Conservation (phyloP, 2,113 vertebrate genomes). For the Actinemys pallida region DNA sequence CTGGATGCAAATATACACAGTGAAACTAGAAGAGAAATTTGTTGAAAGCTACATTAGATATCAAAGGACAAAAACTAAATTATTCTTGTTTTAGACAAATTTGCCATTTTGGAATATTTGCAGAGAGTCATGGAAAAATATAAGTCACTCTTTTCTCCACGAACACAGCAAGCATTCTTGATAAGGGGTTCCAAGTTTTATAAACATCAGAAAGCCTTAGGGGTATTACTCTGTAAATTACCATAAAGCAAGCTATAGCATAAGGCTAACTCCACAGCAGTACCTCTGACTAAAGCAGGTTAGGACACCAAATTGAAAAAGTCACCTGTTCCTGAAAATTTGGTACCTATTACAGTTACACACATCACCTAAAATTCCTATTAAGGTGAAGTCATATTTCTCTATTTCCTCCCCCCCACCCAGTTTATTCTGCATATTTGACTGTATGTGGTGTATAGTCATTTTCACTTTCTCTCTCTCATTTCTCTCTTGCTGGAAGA, state of each 20-base stretch:
- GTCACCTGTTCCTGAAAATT: background rate
- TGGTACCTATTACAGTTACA: background rate
- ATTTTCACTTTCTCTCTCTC: background rate
- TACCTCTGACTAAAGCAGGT: background rate
- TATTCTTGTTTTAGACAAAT: background rate
- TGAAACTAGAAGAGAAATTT: background rate
- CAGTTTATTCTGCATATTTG: background rate
- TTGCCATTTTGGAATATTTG: background rate
- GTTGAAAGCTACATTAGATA: background rate
- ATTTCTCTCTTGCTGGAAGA: background rate
- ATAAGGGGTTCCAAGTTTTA: background rate
- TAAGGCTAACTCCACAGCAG: background rate
- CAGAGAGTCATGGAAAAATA: slow-evolving; percentile 10
- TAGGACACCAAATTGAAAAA: background rate
- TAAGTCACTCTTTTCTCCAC: background rate
- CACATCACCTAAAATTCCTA: background rate
- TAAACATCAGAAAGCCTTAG: background rate
- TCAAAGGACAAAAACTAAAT: background rate
- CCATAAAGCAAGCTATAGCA: background rate
- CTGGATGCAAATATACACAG: background rate
- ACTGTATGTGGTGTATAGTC: background rate
- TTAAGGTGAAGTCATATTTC: background rate
- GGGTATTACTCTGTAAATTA: background rate
- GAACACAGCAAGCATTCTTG: background rate
- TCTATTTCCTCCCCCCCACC: background rate